Evolutionary conservation across 2,797 vertebrate species (phyloP).

Genomic region (Buceros bicornis): DNA sequence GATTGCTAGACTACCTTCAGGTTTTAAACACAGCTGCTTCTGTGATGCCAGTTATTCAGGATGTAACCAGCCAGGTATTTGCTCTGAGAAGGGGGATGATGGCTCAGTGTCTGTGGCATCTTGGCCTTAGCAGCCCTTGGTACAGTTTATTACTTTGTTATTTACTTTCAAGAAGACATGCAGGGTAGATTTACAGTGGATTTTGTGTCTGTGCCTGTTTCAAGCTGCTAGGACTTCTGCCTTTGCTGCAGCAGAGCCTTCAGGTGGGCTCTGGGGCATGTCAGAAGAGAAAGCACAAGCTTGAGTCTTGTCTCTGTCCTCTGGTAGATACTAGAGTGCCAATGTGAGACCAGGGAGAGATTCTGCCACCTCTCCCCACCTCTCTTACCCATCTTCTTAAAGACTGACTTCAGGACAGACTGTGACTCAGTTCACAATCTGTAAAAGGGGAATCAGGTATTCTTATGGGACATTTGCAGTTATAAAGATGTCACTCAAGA

Average conservation of each 20-base stretch:
- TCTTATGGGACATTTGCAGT: background rate
- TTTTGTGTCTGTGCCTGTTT: background rate
- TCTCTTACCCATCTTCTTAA: background rate
- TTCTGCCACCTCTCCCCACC: background rate
- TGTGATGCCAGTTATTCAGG: background rate
- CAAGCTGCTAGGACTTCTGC: background rate
- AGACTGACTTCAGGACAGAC: background rate
- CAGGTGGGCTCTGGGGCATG: background rate
- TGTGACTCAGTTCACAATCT: background rate
- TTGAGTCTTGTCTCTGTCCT: background rate
- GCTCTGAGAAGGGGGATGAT: background rate
- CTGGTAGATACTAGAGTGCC: background rate
- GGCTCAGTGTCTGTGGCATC: background rate
- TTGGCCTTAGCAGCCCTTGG: background rate
- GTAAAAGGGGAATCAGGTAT: background rate
- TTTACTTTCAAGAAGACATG: background rate
- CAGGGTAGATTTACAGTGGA: background rate
- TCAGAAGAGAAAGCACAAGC: background rate
- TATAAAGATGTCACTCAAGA: background rate
- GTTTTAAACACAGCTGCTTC: background rate
- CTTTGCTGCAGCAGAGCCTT: background rate
- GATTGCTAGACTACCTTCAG: background rate
- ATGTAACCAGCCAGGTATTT: background rate
- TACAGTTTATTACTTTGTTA: background rate
- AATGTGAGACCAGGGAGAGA: background rate